Evolutionary conservation across 2,113 vertebrate species (phyloP), one percentile per base, ranked within the genome.

Genomic region (Perca schrenkii): DNA sequence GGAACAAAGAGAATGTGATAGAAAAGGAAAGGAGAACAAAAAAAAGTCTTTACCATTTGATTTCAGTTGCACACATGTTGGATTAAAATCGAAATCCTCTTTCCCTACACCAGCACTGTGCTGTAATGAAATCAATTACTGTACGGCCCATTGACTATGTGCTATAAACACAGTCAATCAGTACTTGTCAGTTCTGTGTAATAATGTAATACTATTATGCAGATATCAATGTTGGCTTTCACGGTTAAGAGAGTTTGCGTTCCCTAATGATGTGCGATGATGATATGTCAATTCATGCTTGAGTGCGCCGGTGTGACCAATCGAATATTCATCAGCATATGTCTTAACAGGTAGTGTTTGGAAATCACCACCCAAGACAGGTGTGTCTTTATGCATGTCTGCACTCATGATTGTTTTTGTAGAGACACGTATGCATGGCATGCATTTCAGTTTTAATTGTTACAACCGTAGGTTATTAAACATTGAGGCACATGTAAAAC

Each of bases 51-150:
- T 64, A 67, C 11, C 17, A 17, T 87, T 87, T 16, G 21, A 89
- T 84, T 87, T 80, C 3, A 74, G 57, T 19, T 61, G 71, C 68
- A 50, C 46, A 69, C 54, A 50, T 43, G 21, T 68, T 63, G 73
- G 77, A 83, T 84, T 83, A 84, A 75, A 78, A 87, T 89, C 25
- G 15, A 92, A 86, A 83, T 80, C 74, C 72, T 70, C 50, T 53
- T 83, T 76, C 76, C 60, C 40, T 66, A 60, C 79, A 86, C 88
- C 80, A 84, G 66, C 85, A 78, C 61, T 8, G 60, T 0, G 13
- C 52, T 70, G n/a, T 81, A 86, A 87, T 86, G 82, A 83, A 94
- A 90, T 90, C 80, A 89, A 79, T 87, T 66, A 56, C 67, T 43
- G 31, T 74, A 86, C 68, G 88, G 85, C 61, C 61, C 87, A 90